Evolutionary conservation across 2,888 invertebrate genomes (phyloP), one percentile per base, ranked within the genome.

Genomic region (Sialis fuliginosa): DNA sequence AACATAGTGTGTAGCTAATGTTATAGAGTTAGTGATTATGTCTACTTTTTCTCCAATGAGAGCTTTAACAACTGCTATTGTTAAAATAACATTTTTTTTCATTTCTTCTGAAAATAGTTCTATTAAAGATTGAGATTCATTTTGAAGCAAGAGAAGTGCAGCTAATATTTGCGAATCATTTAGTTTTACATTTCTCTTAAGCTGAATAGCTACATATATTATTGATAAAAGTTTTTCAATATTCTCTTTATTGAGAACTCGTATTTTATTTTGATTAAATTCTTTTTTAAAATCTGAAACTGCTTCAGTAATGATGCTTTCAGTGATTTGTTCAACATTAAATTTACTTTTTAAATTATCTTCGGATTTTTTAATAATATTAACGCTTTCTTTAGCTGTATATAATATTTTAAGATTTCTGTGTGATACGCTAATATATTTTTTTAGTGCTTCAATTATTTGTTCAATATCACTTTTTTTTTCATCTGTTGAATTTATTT

Each of bases 71-170:
- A 58, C 56, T 4, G 62, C 57, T 1, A 58, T 47, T 4, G 58
- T 52, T 8, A 58, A 56, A 5, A 64, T 58, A 39, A 64, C 59
- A 31, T 55, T 52, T 0, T 62, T 57, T 50, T 64, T 64, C 33
- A 63, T 63, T 53, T 65, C 64, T 2, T 64, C 65, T 7, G 64
- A 64, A 37, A 56, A 53, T 6, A 64, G 56, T 50, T 64, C 60
- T 7, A 58, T 51, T 37, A 64, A 45, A n/a, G 51, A 49, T 9
- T 53, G 54, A 5, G 52, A 31, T 35, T 35, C n/a, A 39, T 52
- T 50, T 1, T 22, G 41, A 32, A 56, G 39, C 33, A 59, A 50
- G 33, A 52, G 48, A 9, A 57, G 46, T 6, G 57, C 50, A 2
- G 58, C 47, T 10, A 60, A 48, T 41, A 50, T 52, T 47, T 60